phyloP scores from a whole-genome alignment of 2,113 vertebrate species.

The Cepphus grylle region DNA sequence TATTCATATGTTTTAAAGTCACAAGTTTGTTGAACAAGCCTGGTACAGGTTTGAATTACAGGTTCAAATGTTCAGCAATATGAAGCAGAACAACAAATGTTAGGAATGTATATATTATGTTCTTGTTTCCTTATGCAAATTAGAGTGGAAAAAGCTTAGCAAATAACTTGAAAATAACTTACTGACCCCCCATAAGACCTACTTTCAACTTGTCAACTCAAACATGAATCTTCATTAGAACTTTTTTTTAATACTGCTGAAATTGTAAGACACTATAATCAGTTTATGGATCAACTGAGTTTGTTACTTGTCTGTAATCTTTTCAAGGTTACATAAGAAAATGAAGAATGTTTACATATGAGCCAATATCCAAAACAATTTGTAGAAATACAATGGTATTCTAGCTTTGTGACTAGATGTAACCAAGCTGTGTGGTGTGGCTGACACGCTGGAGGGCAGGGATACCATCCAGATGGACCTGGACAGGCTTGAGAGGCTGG shows the following conservation, averaged over 20 bases:
- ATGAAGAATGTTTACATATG: background rate
- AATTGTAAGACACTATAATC: background rate
- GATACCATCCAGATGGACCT: background rate
- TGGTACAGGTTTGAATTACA: background rate
- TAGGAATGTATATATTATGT: background rate
- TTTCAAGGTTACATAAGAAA: background rate
- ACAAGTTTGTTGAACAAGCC: background rate
- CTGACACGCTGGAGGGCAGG: background rate
- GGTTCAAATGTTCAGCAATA: background rate
- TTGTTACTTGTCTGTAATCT: background rate
- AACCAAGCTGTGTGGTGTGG: background rate
- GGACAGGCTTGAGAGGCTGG: background rate
- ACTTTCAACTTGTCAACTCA: background rate
- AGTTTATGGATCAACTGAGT: background rate
- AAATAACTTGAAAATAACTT: background rate
- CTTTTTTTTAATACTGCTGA: background rate
- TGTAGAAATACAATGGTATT: background rate
- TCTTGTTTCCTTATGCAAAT: background rate
- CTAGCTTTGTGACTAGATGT: background rate
- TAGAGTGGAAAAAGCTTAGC: background rate
- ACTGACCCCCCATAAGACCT: background rate
- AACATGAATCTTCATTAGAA: background rate
- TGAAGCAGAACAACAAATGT: background rate
- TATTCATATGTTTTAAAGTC: background rate
- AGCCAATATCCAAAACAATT: background rate